These are phyloP conservation scores for Hipposideros armiger DNA, from an alignment of 2,113 vertebrate species.

Conservation along the genomic window DNA sequence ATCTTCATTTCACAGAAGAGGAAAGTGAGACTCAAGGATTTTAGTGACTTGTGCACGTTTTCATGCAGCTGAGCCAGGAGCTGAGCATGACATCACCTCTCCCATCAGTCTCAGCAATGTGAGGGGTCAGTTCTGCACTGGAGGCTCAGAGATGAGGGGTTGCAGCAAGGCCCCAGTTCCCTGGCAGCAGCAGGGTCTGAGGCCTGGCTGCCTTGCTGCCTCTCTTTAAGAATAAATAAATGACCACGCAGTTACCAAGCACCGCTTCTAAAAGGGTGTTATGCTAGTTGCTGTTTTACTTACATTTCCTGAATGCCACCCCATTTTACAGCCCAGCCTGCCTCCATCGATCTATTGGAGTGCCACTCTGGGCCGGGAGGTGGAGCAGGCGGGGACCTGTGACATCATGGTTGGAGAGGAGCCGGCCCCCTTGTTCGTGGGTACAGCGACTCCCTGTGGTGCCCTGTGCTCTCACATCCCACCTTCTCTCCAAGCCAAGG, in stretches of 20 bases:
- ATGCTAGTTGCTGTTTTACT: neutral
- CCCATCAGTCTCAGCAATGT: fast-evolving
- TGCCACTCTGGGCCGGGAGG: neutral
- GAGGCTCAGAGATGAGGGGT: fast-evolving
- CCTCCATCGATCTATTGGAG: neutral
- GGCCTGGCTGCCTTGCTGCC: neutral
- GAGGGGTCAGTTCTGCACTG: neutral
- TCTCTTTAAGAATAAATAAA: neutral
- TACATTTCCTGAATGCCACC: neutral
- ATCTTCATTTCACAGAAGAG: neutral
- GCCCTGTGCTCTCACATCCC: neutral
- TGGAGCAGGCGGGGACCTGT: neutral
- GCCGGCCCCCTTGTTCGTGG: neutral
- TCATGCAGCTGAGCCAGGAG: neutral
- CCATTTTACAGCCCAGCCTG: neutral
- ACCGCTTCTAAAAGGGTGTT: fast-evolving
- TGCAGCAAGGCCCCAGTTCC: neutral
- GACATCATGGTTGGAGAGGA: neutral
- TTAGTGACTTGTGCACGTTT: neutral
- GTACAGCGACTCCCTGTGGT: neutral
- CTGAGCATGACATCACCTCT: neutral
- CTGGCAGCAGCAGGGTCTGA: neutral
- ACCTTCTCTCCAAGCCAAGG: neutral
- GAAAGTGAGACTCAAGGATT: neutral
- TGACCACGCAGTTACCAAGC: fast-evolving